phyloP scores from a whole-genome alignment of 2,113 vertebrate genomes.

The Grallaria varia region DNA sequence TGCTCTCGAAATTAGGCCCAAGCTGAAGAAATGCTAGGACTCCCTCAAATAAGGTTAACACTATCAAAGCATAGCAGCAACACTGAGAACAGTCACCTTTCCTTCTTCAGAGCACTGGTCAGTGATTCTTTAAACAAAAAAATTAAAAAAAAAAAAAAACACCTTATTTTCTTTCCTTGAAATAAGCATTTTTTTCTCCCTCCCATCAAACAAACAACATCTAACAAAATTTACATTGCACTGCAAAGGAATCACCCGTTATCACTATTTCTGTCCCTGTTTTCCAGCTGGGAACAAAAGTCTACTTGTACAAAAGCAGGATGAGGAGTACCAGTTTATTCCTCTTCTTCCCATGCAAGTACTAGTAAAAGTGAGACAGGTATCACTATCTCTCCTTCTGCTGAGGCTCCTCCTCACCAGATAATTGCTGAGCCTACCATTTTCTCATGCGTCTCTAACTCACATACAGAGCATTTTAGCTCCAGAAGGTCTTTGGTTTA shows the following conservation, averaged over 20 bases:
- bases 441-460: not conserved
- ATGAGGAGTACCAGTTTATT: not conserved
- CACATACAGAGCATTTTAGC: accelerated
- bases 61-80: not conserved
- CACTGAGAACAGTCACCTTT: accelerated
- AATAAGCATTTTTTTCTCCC: not conserved
- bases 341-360: not conserved
- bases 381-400: not conserved
- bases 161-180: not conserved
- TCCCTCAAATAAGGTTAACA: not conserved
- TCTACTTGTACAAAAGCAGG: not conserved
- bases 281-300: not conserved
- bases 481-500: not conserved
- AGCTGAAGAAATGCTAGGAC: not conserved
- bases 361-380: not conserved
- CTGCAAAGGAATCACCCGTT: not conserved
- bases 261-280: not conserved
- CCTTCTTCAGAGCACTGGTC: not conserved
- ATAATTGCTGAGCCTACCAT: not conserved
- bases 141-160: not conserved
- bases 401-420: not conserved
- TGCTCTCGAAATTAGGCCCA: not conserved
- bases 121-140: not conserved
- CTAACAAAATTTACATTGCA: not conserved
- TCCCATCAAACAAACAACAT: not conserved